Conservation (phyloP, 2,797 vertebrate genomes). For the Prunella strophiata region DNA sequence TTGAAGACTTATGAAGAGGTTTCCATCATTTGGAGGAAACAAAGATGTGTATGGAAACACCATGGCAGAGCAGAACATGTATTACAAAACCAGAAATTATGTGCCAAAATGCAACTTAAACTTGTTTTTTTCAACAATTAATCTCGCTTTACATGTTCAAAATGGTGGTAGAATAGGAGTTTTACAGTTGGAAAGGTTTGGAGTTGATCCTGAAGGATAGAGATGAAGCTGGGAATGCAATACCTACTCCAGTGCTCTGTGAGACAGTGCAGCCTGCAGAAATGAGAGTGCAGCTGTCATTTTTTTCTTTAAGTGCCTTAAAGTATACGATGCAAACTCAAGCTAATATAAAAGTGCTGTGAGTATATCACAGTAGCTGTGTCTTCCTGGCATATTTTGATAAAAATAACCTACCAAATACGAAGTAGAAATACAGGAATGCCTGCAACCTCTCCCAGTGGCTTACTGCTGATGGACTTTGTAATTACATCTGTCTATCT, state of each 20-base stretch:
- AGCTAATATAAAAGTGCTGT: background rate
- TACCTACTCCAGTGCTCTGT: accelerated
- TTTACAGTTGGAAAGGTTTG: background rate
- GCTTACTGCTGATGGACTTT: slow-evolving; percentile 34
- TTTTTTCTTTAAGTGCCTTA: background rate
- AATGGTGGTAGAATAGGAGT: background rate
- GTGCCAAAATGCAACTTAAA: background rate
- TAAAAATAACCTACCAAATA: background rate
- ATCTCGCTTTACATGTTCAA: background rate
- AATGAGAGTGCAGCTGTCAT: background rate
- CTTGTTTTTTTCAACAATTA: background rate
- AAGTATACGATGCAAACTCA: background rate
- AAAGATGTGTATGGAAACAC: background rate
- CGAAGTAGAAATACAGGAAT: slow-evolving; percentile 22
- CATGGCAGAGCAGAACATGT: background rate
- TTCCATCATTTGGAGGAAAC: background rate
- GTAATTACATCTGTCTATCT: slow-evolving; percentile 51
- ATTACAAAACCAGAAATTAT: background rate
- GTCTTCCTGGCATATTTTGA: background rate
- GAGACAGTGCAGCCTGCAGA: background rate
- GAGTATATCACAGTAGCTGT: background rate
- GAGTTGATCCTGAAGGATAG: background rate
- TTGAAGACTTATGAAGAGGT: background rate
- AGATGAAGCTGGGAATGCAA: background rate
- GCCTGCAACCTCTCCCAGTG: slow-evolving; percentile 1